phyloP scores from a whole-genome alignment of 2,888 invertebrate species.

The Macroteleia sp. region DNA sequence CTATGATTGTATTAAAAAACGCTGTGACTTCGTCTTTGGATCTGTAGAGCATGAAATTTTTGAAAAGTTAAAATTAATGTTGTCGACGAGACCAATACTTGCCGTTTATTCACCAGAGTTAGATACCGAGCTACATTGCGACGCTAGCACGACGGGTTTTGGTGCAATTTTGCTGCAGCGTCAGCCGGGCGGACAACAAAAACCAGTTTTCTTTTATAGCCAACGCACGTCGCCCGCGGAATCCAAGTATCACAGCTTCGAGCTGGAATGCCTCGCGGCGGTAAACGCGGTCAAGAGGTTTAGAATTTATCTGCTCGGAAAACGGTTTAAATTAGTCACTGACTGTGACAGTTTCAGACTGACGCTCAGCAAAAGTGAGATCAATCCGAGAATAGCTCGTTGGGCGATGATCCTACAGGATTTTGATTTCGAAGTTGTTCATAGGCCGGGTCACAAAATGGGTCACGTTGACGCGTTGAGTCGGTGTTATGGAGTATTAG shows the following conservation, averaged over 20 bases:
- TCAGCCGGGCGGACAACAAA: too few relatives aligned
- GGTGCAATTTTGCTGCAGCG: too few relatives aligned
- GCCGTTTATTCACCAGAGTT: too few relatives aligned
- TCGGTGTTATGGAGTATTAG: conserved; percentile 40
- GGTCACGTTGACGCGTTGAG: conserved; percentile 59
- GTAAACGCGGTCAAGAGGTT: conserved; percentile 67
- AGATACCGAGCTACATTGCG: too few relatives aligned
- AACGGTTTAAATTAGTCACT: conserved; percentile 70
- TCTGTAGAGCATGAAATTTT: too few relatives aligned
- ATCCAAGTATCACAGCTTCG: conserved; percentile 72
- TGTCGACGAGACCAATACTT: too few relatives aligned
- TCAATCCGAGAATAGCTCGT: conserved; percentile 70
- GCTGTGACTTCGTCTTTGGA: too few relatives aligned
- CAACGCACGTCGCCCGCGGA: conserved; percentile 68
- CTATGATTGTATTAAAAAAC: too few relatives aligned
- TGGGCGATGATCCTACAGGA: conserved; percentile 68
- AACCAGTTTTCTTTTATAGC: conserved; percentile 73
- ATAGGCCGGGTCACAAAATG: conserved; percentile 58
- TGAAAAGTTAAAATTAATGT: too few relatives aligned
- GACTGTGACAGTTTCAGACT: conserved; percentile 72
- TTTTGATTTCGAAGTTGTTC: conserved; percentile 58
- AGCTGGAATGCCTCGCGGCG: too few relatives aligned
- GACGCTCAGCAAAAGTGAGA: conserved; percentile 68
- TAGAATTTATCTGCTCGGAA: conserved; percentile 67
- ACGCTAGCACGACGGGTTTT: too few relatives aligned